phyloP scores from a whole-genome alignment of 2,888 invertebrate species.

The Ganaspis brasiliensis region DNA sequence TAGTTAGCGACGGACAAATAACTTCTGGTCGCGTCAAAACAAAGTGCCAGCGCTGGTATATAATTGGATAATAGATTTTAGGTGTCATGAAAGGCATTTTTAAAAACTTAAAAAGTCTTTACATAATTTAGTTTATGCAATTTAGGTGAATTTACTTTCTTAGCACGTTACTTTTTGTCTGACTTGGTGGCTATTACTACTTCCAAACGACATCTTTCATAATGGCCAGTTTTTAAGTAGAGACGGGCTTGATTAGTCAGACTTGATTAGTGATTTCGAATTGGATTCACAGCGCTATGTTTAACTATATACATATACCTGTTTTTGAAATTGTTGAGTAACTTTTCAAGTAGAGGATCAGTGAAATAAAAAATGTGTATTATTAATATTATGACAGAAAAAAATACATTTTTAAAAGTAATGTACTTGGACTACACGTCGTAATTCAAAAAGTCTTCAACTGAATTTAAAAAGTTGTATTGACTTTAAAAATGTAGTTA shows the following conservation, averaged over 20 bases:
- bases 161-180: not conserved
- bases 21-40: slow-evolving; percentile 29
- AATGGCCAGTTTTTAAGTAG: not conserved
- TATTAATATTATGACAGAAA: no score
- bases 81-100: slow-evolving; percentile 4
- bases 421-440: no score
- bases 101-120: not conserved
- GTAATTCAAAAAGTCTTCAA: no score
- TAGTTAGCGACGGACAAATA: slow-evolving; percentile 9
- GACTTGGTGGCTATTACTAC: not conserved
- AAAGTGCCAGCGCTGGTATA: not conserved
- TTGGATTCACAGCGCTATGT: no score
- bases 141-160: slow-evolving; percentile 5
- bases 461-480: no score
- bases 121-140: slow-evolving; percentile 15
- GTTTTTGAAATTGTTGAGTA: no score
- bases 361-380: no score
- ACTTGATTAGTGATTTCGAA: no score
- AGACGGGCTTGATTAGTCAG: not conserved
- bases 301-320: no score
- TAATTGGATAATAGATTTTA: slow-evolving; percentile 36
- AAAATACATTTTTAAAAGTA: no score
- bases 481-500: no score
- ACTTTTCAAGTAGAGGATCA: no score
- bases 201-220: not conserved